Conservation (phyloP, 2,888 invertebrate genomes). For the Acleris laterana region DNA sequence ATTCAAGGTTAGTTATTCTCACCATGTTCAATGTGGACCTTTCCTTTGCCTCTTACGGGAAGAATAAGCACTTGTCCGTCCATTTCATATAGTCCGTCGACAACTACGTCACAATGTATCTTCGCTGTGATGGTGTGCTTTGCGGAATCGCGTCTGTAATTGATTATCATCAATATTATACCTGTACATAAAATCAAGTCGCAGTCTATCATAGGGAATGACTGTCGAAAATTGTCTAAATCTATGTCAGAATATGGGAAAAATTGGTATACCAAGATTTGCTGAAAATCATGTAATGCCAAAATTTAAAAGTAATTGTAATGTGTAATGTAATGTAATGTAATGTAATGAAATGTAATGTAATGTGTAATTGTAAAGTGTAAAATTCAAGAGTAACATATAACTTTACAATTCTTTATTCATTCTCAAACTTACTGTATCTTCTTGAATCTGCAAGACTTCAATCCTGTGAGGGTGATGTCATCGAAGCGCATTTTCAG, state of each 20-base stretch:
- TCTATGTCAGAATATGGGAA: too few relatives aligned
- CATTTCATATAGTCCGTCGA: constrained; percentile 57
- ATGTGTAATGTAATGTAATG: too few relatives aligned
- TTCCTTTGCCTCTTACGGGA: constrained; percentile 55
- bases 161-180: not conserved
- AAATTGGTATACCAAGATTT: too few relatives aligned
- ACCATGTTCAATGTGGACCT: constrained; percentile 52
- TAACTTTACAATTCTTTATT: not conserved
- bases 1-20: constrained; percentile 43
- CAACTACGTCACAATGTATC: constrained; percentile 47
- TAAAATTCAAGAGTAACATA: too few relatives aligned
- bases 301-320: not conserved
- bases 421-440: constrained; percentile 58
- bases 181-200: not conserved
- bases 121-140: constrained; percentile 45
- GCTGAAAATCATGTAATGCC: too few relatives aligned
- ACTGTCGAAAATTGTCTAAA: too few relatives aligned
- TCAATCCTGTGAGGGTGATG: constrained; percentile 52
- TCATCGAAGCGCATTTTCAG: constrained; percentile 53
- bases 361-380: too few relatives aligned
- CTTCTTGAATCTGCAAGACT: constrained; percentile 52
- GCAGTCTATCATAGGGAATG: too few relatives aligned
- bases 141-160: constrained; percentile 29
- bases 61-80: constrained; percentile 52
- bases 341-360: too few relatives aligned